Percentiles rank a stretch among this genome's conserved stretches.
Evolutionary conservation across 2,113 vertebrate species (phyloP).

Genomic region (Neoarius graeffei): DNA sequence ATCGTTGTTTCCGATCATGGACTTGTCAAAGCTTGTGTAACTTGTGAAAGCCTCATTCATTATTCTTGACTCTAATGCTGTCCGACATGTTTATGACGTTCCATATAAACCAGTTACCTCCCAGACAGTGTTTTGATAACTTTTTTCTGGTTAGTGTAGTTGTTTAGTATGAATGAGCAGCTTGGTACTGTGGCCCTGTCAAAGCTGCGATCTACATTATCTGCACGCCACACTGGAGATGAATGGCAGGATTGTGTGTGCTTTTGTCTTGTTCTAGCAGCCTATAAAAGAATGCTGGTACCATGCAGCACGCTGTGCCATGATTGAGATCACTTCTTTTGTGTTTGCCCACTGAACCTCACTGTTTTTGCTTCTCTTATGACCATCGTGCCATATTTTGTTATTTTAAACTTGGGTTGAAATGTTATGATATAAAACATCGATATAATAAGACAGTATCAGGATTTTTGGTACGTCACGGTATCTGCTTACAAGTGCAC

Average conservation of each 20-base stretch:
- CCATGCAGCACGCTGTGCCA: conserved; percentile 60
- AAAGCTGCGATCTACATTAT: conserved; percentile 57
- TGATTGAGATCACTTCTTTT: conserved; percentile 61
- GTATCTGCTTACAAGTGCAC: background rate
- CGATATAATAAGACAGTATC: background rate
- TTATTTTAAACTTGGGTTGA: conserved; percentile 34
- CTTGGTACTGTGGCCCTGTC: conserved; percentile 38
- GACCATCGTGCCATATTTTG: conserved; percentile 29
- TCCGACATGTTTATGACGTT: background rate
- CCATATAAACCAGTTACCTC: background rate
- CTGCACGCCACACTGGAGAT: conserved; percentile 66
- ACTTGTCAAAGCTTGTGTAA: background rate
- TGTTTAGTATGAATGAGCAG: conserved; percentile 25
- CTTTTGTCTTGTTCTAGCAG: conserved; percentile 62
- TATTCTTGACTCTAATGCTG: background rate
- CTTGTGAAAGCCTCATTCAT: background rate
- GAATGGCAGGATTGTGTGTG: conserved; percentile 68
- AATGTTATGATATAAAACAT: background rate
- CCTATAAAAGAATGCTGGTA: conserved; percentile 68
- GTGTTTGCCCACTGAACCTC: conserved; percentile 66
- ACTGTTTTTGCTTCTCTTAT: conserved; percentile 53
- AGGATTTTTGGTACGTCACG: background rate
- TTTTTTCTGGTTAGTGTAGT: conserved; percentile 6
- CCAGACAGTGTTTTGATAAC: background rate
- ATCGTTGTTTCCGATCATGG: background rate